Percentiles rank a stretch among this genome's conserved stretches.
Evolutionary conservation across 2,797 vertebrate species (phyloP).

Genomic region (Artibeus jamaicensis): DNA sequence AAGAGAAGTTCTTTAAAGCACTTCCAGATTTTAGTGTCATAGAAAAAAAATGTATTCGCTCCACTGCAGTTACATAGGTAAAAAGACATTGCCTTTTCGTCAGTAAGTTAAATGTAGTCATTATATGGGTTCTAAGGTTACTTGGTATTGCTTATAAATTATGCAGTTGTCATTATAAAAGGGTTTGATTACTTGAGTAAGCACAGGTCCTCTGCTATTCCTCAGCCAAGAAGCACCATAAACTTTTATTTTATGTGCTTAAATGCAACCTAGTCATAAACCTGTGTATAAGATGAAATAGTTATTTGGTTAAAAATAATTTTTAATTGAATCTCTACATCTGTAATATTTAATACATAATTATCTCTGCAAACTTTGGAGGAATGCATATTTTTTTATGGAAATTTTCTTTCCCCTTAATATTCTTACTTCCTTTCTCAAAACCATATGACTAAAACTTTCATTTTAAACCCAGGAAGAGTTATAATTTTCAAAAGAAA

Average conservation of each 20-base stretch:
- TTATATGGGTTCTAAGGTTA: not conserved
- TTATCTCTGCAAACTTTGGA: not conserved
- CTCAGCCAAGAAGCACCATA: not conserved
- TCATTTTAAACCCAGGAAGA: not conserved
- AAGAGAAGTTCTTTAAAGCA: not conserved
- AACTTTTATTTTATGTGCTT: not conserved
- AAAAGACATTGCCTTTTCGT: not conserved
- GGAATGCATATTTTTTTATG: not conserved
- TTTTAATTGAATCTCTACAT: not conserved
- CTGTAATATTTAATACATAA: not conserved
- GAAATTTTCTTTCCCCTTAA: not conserved
- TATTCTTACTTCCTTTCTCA: not conserved
- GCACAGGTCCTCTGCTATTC: not conserved
- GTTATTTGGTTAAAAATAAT: not conserved
- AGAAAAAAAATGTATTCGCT: not conserved
- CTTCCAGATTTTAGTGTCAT: not conserved
- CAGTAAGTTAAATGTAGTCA: not conserved
- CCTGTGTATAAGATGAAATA: not conserved
- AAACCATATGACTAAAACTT: not conserved
- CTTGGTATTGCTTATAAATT: constrained; percentile 9
- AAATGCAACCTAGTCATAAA: not conserved
- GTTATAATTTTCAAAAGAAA: not conserved
- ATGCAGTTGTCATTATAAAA: not conserved
- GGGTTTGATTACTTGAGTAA: not conserved
- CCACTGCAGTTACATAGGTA: not conserved